Base-by-base conservation (phyloP, 2,113 vertebrate genomes). In the Dicerorhinus sumatrensis region DNA sequence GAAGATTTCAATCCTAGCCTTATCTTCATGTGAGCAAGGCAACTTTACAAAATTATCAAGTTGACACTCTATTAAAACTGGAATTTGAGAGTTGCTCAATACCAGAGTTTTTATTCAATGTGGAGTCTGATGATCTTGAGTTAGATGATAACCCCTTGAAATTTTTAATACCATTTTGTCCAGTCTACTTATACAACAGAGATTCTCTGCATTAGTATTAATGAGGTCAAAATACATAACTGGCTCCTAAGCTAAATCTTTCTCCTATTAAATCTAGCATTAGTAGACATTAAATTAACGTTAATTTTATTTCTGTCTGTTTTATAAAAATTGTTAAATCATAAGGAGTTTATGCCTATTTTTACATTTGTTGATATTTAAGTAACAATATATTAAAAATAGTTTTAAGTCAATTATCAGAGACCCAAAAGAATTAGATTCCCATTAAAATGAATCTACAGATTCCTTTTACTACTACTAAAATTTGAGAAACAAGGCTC, bases 301-400 rank as follows among this genome's bases (percentile, higher is more conserved):
- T 84, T 79, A 77, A 33, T 54, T 80, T 82, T 54, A 81, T 62
- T 91, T 77, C 94, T 54, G 48, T 46, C 20, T 72, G 21, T 94
- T 56, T 56, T 79, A 39, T 58, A 93, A 81, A 62, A 90, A 93
- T 79, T 72, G 21, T 51, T 88, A 93, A 73, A 81, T 29, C 20
- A 58, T 48, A 91, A n/a, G 3, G 36, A 93, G 23, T 80, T 87
- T 25, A 70, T 73, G 56, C 46, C 67, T 83, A 62, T 73, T 92
- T 94, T 94, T 95, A 29, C 69, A 63, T 73, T 67, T 82, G 17
- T 91, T 20, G 31, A 81, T 76, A 86, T n/a, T 95, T 77, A 92
- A 86, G 51, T 73, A 73, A 86, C 11, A 33, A 31, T 92, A 56
- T 73, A 77, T 56, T 87, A 69, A 31, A 97, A 86, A 92, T 62